phyloP scores from a whole-genome alignment of 2,888 invertebrate species.

The Serrognathus titanus region DNA sequence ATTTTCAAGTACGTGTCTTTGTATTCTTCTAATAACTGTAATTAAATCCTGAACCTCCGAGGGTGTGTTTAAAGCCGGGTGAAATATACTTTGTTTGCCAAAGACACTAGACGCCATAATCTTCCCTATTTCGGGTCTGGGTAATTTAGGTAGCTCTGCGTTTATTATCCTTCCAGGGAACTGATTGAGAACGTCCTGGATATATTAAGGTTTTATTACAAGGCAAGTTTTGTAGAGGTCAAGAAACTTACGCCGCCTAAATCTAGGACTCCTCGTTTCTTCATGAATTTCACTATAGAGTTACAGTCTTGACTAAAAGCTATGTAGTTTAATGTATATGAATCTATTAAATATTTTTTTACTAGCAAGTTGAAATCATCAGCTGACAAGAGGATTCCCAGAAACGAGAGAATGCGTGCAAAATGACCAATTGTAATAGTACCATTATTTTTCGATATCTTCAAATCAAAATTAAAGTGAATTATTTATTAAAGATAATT shows the following conservation, averaged over 20 bases:
- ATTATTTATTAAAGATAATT: neutral
- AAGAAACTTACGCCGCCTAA: conserved; percentile 53
- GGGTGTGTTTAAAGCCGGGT: conserved; percentile 55
- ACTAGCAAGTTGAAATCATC: conserved; percentile 72
- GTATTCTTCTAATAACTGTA: conserved; percentile 61
- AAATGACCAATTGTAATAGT: conserved; percentile 76
- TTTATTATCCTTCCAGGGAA: conserved; percentile 66
- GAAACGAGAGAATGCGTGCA: conserved; percentile 67
- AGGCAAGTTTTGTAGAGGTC: neutral
- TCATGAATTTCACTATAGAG: conserved; percentile 60
- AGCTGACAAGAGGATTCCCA: conserved; percentile 65
- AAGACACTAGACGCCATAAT: conserved; percentile 53
- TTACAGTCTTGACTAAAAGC: conserved; percentile 69
- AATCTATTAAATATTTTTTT: conserved; percentile 72
- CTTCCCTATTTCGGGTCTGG: conserved; percentile 63
- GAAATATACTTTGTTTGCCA: conserved; percentile 55
- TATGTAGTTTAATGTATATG: conserved; percentile 74
- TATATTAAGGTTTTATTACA: neutral
- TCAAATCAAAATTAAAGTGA: neutral
- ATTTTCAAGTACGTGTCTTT: conserved; percentile 63
- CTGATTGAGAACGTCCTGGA: conserved; percentile 54
- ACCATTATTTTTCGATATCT: conserved; percentile 65
- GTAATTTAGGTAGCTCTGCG: conserved; percentile 65
- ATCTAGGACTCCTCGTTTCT: conserved; percentile 52
- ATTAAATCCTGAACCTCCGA: conserved; percentile 53